Evolutionary conservation across 2,888 invertebrate genomes (phyloP).

Genomic region (Phyllotreta cruciferae): DNA sequence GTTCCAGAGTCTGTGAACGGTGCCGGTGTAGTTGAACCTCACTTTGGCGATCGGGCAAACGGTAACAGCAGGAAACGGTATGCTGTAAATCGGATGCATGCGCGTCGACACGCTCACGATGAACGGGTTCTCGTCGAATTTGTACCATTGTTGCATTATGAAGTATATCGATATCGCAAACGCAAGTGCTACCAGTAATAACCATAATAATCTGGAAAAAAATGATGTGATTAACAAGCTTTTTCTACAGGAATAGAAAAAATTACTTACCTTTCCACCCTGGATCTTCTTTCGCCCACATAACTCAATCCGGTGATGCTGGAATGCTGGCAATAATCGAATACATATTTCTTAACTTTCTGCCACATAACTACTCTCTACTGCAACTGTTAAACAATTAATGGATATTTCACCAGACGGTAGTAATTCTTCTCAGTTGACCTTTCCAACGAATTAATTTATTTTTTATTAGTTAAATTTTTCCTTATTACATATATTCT

Average conservation of each 20-base stretch:
- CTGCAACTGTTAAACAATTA: slow-evolving; percentile 70
- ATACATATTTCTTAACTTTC: slow-evolving; percentile 66
- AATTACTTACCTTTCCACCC: slow-evolving; percentile 18
- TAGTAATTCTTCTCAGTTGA: slow-evolving; percentile 74
- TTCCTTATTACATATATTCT: too few species aligned
- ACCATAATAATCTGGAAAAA: slow-evolving; percentile 28
- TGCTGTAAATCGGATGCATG: slow-evolving; percentile 70
- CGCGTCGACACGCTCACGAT: slow-evolving; percentile 78
- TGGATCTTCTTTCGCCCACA: slow-evolving; percentile 15
- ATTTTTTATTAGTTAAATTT: too few species aligned
- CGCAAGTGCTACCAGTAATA: slow-evolving; percentile 23
- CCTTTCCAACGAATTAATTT: too few species aligned
- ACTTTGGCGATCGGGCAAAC: slow-evolving; percentile 59
- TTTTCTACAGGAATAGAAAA: not conserved
- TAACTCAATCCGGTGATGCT: slow-evolving; percentile 23
- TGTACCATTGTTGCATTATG: slow-evolving; percentile 64
- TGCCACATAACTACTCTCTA: slow-evolving; percentile 50
- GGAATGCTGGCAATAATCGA: slow-evolving; percentile 18
- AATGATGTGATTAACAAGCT: not conserved
- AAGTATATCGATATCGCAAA: slow-evolving; percentile 26
- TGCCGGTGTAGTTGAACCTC: slow-evolving; percentile 69
- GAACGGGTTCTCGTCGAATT: slow-evolving; percentile 78
- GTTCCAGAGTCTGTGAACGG: slow-evolving; percentile 56
- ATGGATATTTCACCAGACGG: too few species aligned
- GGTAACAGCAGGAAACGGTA: slow-evolving; percentile 59